phyloP scores from a whole-genome alignment of 2,888 invertebrate genomes.

The Callosobruchus maculatus region DNA sequence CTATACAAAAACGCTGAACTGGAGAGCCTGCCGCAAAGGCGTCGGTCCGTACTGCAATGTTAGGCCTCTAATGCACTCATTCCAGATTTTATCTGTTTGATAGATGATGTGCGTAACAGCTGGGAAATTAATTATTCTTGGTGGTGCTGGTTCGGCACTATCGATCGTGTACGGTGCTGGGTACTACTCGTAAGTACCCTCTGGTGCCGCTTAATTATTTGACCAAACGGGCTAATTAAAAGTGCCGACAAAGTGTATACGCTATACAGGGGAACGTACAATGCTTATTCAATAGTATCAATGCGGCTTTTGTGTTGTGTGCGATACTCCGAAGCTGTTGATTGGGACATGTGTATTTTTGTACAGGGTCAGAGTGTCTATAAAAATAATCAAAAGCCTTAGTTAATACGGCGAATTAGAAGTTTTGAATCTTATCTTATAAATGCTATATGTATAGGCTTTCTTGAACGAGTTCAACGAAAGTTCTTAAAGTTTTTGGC shows the following conservation, averaged over 20 bases:
- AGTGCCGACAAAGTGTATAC: not conserved
- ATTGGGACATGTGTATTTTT: too few relatives aligned
- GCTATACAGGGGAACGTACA: not conserved
- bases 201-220: not conserved
- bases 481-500: too few relatives aligned
- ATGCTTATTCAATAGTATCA: too few relatives aligned
- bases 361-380: too few relatives aligned
- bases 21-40: not conserved
- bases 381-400: too few relatives aligned
- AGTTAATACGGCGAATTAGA: too few relatives aligned
- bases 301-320: too few relatives aligned
- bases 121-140: not conserved
- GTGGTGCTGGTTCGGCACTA: not conserved
- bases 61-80: not conserved
- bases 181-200: not conserved
- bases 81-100: not conserved
- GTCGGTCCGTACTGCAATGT: not conserved
- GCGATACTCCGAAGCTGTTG: too few relatives aligned
- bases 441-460: too few relatives aligned
- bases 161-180: not conserved
- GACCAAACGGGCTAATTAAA: not conserved
- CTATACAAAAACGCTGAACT: not conserved
- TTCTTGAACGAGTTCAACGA: too few relatives aligned
- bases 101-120: not conserved
- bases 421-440: too few relatives aligned